Conservation (phyloP, 2,888 invertebrate genomes). For the Meiosimyza decipiens region DNA sequence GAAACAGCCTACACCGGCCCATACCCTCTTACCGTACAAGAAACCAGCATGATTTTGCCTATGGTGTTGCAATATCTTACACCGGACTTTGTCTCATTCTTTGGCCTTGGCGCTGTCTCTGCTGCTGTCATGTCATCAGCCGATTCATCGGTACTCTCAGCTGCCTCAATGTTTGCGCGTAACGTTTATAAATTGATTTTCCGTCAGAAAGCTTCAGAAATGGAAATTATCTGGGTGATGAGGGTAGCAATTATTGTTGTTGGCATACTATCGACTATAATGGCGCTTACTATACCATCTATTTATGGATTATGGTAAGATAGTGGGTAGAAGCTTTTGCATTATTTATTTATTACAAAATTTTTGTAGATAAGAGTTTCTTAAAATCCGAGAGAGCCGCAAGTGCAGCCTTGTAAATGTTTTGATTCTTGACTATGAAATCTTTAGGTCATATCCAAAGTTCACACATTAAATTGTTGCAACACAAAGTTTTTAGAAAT, state of each 20-base stretch:
- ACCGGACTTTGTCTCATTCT: conserved; percentile 95
- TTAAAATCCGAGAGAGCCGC: too few species aligned
- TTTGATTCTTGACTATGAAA: too few species aligned
- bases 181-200: conserved; percentile 98
- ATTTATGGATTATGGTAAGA: conserved; percentile 96
- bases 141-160: conserved; percentile 97
- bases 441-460: too few species aligned
- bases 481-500: too few species aligned
- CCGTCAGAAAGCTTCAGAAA: conserved; percentile 95
- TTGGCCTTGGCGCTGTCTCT: conserved; percentile 97
- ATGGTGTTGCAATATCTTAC: conserved; percentile 97
- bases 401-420: too few species aligned
- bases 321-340: too few species aligned
- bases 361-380: too few species aligned
- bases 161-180: conserved; percentile 98
- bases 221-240: conserved; percentile 98
- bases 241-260: conserved; percentile 90
- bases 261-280: conserved; percentile 89
- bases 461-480: too few species aligned
- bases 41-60: conserved; percentile 95
- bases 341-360: too few species aligned
- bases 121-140: conserved; percentile 99
- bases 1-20: conserved; percentile 86
- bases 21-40: conserved; percentile 77
- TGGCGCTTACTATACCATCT: conserved; percentile 97